phyloP scores from a whole-genome alignment of 2,888 invertebrate species.

The Lacanobia wlatinum region DNA sequence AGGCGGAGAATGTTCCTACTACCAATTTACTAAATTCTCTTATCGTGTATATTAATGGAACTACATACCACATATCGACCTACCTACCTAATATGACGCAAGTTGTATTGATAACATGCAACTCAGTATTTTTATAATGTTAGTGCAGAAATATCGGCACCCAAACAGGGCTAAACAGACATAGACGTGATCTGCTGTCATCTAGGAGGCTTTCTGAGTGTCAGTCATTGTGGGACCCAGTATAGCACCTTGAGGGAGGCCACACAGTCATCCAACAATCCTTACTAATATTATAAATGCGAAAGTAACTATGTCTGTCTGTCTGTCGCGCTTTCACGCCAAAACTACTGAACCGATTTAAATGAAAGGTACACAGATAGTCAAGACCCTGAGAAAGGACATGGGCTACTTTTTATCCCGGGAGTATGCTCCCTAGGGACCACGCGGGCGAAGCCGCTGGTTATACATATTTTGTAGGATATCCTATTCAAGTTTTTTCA shows the following conservation, averaged over 20 bases:
- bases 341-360: no score
- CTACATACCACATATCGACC: background rate
- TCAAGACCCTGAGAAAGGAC: no score
- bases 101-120: slow-evolving; percentile 6
- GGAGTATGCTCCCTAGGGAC: no score
- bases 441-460: no score
- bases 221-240: background rate
- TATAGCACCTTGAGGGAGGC: no score
- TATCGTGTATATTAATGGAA: background rate
- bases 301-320: no score
- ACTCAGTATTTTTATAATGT: background rate
- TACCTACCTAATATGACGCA: background rate
- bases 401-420: no score
- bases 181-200: background rate
- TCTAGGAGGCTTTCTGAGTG: background rate
- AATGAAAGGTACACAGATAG: no score
- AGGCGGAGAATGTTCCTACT: background rate
- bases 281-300: no score
- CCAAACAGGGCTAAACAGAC: background rate
- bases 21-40: background rate
- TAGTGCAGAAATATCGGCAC: background rate
- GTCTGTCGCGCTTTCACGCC: no score
- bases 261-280: no score
- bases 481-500: background rate
- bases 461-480: no score